Base-by-base conservation (phyloP, 2,888 invertebrate genomes). In the Chirona hameri region DNA sequence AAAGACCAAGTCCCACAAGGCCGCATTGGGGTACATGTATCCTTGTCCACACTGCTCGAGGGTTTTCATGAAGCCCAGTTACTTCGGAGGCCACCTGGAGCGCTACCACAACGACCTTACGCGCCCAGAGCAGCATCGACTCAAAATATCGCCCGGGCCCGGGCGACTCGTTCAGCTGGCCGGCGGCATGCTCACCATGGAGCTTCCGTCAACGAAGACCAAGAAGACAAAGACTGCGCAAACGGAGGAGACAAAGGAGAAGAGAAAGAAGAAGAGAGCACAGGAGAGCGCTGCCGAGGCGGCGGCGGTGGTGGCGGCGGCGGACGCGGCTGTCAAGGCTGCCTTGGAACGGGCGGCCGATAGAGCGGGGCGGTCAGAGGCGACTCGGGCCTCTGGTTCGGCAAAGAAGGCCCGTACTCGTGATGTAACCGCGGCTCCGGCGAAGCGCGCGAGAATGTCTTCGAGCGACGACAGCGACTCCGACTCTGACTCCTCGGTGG, bases 61-160 rank as follows among this genome's bases (percentile, higher is more conserved):
- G 52, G 29, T 80, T 15, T 80, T 80, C 21, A 18, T 80, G 52
- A 80, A 80, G 52, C 52, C 27, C 1, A 14, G 15, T 27, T 80
- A 27, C 80, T 80, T 80, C 80, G 10, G 3, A 4, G 0, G n/a
- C 0, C 80, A 80, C 29, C n/a, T 27, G 80, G 18, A 27, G 52
- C 52, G 29, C 12, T 15, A 80, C 52, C 80, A 80, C 80, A 27
- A 27, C 29, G 80, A 80, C 80, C 4, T 0, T n/a, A 52, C 52
- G 52, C 91, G 91, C 93, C 98, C 96, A 85, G 98, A 27, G 12
- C 7, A 24, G 24, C 21, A 76, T 46, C 76, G 31, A 9, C 29
- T 72, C 21, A 3, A 10, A 18, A 39, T 72, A 18, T 18, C 24
- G 31, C 21, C 14, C n/a, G 72, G 72, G 7, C 1, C 5, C 5